A percentile compares a stretch with the other conserved stretches of the same genome.
Evolutionary conservation across 2,113 vertebrate genomes (phyloP).

Genomic region (Misgurnus anguillicaudatus): DNA sequence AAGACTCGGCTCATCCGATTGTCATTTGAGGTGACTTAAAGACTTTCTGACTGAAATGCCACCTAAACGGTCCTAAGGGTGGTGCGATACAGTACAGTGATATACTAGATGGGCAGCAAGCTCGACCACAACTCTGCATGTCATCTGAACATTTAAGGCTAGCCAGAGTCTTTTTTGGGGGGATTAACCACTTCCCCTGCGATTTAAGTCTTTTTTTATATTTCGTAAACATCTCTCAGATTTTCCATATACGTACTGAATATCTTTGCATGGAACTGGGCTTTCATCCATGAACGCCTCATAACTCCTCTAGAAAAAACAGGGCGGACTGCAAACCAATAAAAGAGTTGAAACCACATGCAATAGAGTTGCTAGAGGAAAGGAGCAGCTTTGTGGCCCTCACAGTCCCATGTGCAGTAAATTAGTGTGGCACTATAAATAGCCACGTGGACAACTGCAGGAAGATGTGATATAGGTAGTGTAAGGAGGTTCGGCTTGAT

Average conservation of each 20-base stretch:
- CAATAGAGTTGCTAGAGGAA: not conserved
- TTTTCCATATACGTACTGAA: not conserved
- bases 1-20: not conserved
- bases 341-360: constrained; percentile 38
- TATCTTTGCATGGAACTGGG: constrained; percentile 7
- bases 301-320: constrained; percentile 27
- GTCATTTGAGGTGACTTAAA: not conserved
- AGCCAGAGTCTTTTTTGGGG: not conserved
- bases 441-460: constrained; percentile 22
- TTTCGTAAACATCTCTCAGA: not conserved
- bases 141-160: constrained; percentile 20
- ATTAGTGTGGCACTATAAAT: constrained; percentile 48
- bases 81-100: constrained; percentile 2
- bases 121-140: constrained; percentile 17
- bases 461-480: constrained; percentile 42
- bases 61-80: constrained; percentile 12
- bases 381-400: constrained; percentile 14
- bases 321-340: constrained; percentile 34
- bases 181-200: constrained; percentile 3
- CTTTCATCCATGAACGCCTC: constrained; percentile 30
- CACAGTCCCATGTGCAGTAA: constrained; percentile 33
- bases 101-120: constrained; percentile 3
- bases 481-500: not conserved
- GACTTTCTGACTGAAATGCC: constrained; percentile 2
- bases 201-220: not conserved